Evolutionary conservation across 2,797 vertebrate genomes (phyloP), one percentile per base, ranked within the genome.

Genomic region (Phataginus tricuspis): DNA sequence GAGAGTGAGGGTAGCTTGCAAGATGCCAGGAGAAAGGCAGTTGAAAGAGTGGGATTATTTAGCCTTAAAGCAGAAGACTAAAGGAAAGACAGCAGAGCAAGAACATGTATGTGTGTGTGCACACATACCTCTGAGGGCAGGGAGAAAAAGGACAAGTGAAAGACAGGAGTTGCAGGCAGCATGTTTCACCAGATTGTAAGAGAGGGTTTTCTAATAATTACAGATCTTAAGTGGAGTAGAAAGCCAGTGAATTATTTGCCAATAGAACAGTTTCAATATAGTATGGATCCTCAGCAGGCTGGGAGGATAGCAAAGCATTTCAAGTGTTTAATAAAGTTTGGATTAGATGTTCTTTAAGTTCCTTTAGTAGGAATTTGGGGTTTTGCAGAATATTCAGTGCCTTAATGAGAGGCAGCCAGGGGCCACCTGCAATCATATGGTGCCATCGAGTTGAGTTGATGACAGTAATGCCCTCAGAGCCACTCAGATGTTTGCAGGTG

Each of bases 271-370:
- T 71, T 91, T 71, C 37, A 71, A 61, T 64, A 64, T 19, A 71
- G 37, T 45, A n/a, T 78, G 83, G 53, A 75, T 83, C 11, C 61
- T n/a, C 77, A 91, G 51, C 5, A 82, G 42, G 25, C 61, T 91
- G 61, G 57, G 74, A 82, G 86, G 42, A 51, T 66, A 74, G 53
- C 69, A 57, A 68, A 82, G 29, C 12, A 80, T 69, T 90, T 90
- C 21, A 19, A 66, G 39, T 51, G 78, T 29, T 87, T 71, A 86
- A 71, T 82, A 82, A 63, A 89, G 34, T 87, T 91, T 94, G 83
- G 77, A 64, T 71, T 29, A 77, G 83, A 77, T 74, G 84, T n/a
- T 45, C 87, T 77, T 77, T 49, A 71, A 37, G 61, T 64, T 12
- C 27, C 31, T 34, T 94, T 57, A 77, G 77, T 55, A 68, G 55